These are phyloP conservation scores for Drosophila affinis DNA, from an alignment of 2,888 invertebrate genomes.

Conservation along the genomic window DNA sequence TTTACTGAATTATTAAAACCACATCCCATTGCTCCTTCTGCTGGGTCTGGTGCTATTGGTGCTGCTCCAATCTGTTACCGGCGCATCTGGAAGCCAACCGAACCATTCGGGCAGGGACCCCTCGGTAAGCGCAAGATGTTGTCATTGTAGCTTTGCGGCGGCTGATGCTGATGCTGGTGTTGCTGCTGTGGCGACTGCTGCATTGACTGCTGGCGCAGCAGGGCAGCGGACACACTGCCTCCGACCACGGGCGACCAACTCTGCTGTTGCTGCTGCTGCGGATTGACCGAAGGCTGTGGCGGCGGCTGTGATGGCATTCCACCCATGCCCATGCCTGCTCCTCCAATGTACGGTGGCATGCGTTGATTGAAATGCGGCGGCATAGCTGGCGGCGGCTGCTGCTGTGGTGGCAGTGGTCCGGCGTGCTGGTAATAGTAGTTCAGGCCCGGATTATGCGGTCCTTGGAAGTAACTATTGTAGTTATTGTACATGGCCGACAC, in stretches of 20 bases:
- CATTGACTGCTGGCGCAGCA: conserved; percentile 73
- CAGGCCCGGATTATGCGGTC: conserved; percentile 48
- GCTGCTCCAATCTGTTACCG: conserved; percentile 84
- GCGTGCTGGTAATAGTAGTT: conserved; percentile 62
- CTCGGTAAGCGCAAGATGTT: conserved; percentile 88
- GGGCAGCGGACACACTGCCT: conserved; percentile 75
- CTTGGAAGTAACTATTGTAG: conserved; percentile 66
- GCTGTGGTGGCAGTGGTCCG: conserved; percentile 49
- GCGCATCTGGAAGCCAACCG: conserved; percentile 87
- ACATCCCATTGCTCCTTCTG: conserved; percentile 4
- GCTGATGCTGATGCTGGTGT: conserved; percentile 36
- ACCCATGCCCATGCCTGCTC: conserved; percentile 28
- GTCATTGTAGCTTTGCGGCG: conserved; percentile 66
- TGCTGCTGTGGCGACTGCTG: conserved; percentile 50
- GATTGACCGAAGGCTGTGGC: conserved; percentile 41
- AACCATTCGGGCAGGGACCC: conserved; percentile 93
- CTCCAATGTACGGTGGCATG: conserved; percentile 56
- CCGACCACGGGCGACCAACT: conserved; percentile 81
- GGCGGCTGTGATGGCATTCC: conserved; percentile 26
- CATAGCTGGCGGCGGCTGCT: conserved; percentile 32
- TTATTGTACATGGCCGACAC: conserved; percentile 58
- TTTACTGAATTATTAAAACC: conserved; percentile 19
- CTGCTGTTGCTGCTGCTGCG: conserved; percentile 74
- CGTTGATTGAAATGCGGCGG: conserved; percentile 57
- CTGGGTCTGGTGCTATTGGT: not conserved